Percentiles rank a stretch among this genome's conserved stretches.
Conservation (phyloP, 2,113 vertebrate genomes). For the Neodon shergylaensis region DNA sequence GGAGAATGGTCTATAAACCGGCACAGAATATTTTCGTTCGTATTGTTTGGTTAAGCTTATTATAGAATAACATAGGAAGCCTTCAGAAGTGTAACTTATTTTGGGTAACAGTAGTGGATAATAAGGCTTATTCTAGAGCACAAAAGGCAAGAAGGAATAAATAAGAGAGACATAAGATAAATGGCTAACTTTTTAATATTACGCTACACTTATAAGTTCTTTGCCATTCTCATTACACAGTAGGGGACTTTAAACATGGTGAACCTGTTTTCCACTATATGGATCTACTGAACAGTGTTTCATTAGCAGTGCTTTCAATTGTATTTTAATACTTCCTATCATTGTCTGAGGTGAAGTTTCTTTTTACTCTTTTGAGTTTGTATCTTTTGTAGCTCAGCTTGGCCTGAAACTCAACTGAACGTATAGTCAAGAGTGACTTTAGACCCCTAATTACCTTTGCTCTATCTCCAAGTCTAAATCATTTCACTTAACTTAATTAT, state of each 20-base stretch:
- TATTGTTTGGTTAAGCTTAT: background rate
- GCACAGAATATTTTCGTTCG: background rate
- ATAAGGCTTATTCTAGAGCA: background rate
- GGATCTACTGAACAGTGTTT: background rate
- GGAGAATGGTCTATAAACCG: background rate
- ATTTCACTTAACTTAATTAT: background rate
- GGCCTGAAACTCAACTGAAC: background rate
- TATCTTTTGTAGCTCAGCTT: background rate
- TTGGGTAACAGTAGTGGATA: background rate
- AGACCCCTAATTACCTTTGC: background rate
- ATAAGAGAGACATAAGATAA: background rate
- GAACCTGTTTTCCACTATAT: background rate
- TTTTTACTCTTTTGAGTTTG: background rate
- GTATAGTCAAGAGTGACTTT: background rate
- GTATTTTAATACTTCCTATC: background rate
- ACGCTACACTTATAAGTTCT: background rate
- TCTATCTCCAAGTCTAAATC: background rate
- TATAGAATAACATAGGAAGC: background rate
- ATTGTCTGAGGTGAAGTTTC: background rate
- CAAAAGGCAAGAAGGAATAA: background rate
- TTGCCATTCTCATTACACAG: background rate
- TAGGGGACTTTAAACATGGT: background rate
- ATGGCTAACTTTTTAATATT: background rate
- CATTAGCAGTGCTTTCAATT: background rate
- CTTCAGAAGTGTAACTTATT: background rate